These are phyloP conservation scores for Cirrhinus mrigala DNA, from an alignment of 2,797 vertebrate genomes.

Conservation along the genomic window DNA sequence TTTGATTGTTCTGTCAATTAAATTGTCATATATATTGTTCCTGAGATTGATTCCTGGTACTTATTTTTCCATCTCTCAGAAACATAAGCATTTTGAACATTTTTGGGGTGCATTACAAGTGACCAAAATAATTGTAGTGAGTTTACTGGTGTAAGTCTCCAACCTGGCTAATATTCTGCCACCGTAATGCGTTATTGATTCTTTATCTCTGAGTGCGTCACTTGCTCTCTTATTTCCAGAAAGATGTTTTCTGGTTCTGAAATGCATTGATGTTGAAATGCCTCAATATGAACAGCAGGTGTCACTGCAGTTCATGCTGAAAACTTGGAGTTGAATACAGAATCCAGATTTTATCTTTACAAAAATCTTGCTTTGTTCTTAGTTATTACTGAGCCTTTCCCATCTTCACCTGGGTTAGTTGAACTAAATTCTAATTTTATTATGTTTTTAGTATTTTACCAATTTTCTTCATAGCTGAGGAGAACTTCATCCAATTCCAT, in stretches of 20 bases:
- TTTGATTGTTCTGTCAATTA: conserved; percentile 41
- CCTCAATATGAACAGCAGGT: conserved; percentile 55
- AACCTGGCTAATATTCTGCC: conserved; percentile 5
- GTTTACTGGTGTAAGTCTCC: background rate
- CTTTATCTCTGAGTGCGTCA: background rate
- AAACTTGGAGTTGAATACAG: background rate
- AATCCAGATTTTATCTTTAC: conserved; percentile 16
- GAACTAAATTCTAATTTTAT: background rate
- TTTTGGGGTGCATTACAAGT: conserved; percentile 23
- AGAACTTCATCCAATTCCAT: background rate
- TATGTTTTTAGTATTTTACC: background rate
- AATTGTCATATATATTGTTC: conserved; percentile 16
- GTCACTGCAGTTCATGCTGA: conserved; percentile 53
- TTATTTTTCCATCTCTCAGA: conserved; percentile 25
- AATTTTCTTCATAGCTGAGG: background rate
- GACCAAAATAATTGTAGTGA: conserved; percentile 12
- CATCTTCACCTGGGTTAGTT: background rate
- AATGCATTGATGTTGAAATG: background rate
- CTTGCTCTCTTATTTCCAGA: background rate
- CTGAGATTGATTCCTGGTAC: conserved; percentile 8
- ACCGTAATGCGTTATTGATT: conserved; percentile 38
- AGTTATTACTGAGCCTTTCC: background rate
- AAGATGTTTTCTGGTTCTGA: background rate
- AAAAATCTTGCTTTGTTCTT: background rate
- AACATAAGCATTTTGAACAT: background rate